A percentile compares a stretch with the other conserved stretches of the same genome.
These are phyloP conservation scores for Pelosia muscerda DNA, from an alignment of 2,888 invertebrate genomes.

Conservation along the genomic window DNA sequence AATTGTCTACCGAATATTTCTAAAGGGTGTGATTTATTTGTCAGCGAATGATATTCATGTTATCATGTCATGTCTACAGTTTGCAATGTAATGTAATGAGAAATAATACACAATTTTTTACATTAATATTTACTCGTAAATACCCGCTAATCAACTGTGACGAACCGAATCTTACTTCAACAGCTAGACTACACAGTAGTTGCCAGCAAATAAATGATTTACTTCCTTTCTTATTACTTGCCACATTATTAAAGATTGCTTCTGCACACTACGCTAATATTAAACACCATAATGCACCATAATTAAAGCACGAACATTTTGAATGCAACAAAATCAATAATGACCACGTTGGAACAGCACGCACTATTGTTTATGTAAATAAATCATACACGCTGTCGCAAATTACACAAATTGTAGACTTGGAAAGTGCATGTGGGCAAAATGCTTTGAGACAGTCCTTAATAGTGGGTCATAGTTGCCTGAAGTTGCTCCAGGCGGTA, in stretches of 20 bases:
- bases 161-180: too few species aligned
- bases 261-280: not conserved
- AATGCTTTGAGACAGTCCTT: conserved; percentile 77
- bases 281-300: conserved; percentile 37
- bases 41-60: too few species aligned
- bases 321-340: conserved; percentile 67
- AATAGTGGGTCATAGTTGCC: conserved; percentile 76
- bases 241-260: not conserved
- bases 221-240: not conserved
- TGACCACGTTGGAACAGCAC: conserved; percentile 55
- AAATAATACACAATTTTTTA: too few species aligned
- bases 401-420: conserved; percentile 83
- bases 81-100: too few species aligned
- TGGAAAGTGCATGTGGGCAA: conserved; percentile 70
- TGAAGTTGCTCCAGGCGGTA: conserved; percentile 65
- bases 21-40: too few species aligned
- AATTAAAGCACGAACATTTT: conserved; percentile 60
- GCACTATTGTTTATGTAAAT: conserved; percentile 79
- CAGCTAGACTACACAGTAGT: not conserved
- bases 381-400: conserved; percentile 79
- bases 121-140: too few species aligned
- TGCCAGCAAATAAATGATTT: not conserved
- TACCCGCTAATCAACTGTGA: too few species aligned
- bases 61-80: too few species aligned
- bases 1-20: too few species aligned